Evolutionary conservation across 2,888 invertebrate species (phyloP), one percentile per base, ranked within the genome.

Genomic region (Lymantria monacha): DNA sequence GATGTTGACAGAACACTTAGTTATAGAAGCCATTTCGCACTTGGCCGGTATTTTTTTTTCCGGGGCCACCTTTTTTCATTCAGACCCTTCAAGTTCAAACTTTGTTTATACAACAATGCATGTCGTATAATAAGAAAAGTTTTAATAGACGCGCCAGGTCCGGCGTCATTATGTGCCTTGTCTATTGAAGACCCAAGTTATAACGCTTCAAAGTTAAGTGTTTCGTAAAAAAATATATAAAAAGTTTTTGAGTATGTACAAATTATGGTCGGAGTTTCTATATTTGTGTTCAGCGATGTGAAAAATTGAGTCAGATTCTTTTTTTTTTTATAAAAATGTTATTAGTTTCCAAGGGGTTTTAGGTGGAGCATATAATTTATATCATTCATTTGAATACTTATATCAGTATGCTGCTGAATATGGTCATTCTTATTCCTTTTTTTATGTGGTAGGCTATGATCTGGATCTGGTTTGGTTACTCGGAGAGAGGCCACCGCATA

Each of bases 111-210:
- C 49, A 61, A 49, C 59, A 64, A 57, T 68, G 61, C 68, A 54
- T 41, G 59, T 41, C 38, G 46, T 48, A 47, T 67, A 69, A 69
- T 59, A 62, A 66, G 70, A 68, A 69, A 69, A 70, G 63, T 70
- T 70, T 70, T 66, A 66, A 69, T 66, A 60, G 50, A 55, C 45
- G 13, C 40, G 49, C 54, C 45, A 43, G 42, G 62, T 54, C 58
- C 48, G 14, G 44, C 43, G 45, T 57, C 58, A 58, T 63, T 69
- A 63, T 61, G 37, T 47, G 59, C 55, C 55, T 52, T 59, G 54
- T 54, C 57, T 57, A 69, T 63, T 61, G 67, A 52, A 57, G 59
- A n/a, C n/a, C 30, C 64, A 58, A 63, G 48, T 64, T 64, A 10
- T 36, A 48, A 48, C 53, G 50, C 53, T 51, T 56, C 43, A 42